Evolutionary conservation across 2,113 vertebrate species (phyloP).

Genomic region (Morphnarchus princeps): DNA sequence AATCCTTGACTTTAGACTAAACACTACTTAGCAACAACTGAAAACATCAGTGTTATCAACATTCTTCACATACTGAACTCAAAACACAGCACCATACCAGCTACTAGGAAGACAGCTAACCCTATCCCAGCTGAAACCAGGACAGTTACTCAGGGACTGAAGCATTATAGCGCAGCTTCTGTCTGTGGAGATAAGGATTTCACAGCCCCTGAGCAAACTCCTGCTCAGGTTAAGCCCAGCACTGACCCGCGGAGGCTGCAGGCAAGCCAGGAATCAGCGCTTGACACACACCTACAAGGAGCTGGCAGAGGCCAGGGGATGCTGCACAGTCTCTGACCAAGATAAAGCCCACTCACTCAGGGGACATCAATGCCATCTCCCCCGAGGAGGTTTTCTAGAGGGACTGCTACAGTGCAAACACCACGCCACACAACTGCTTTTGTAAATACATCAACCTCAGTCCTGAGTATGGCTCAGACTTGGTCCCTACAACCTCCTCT

Average conservation of each 20-base stretch:
- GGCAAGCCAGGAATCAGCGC: not conserved
- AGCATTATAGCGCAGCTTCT: not conserved
- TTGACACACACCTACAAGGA: not conserved
- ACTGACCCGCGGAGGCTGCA: not conserved
- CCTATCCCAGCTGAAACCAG: too few relatives aligned
- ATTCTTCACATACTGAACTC: too few relatives aligned
- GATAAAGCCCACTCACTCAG: not conserved
- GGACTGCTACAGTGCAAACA: not conserved
- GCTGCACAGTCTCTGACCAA: not conserved
- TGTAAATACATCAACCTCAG: not conserved
- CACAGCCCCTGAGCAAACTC: not conserved
- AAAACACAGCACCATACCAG: too few relatives aligned
- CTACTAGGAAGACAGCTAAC: too few relatives aligned
- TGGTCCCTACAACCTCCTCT: not conserved
- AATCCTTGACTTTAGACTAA: too few relatives aligned
- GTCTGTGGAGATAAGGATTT: not conserved
- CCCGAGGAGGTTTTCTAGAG: not conserved
- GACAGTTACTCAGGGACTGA: not conserved
- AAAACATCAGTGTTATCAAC: too few relatives aligned
- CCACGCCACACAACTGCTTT: not conserved
- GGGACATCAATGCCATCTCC: not conserved
- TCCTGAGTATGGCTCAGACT: accelerated
- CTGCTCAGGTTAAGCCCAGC: not conserved
- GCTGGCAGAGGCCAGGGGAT: not conserved
- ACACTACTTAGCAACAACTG: too few relatives aligned